Conservation (phyloP, 2,797 vertebrate species). For the Pseudocheirus occidentalis region DNA sequence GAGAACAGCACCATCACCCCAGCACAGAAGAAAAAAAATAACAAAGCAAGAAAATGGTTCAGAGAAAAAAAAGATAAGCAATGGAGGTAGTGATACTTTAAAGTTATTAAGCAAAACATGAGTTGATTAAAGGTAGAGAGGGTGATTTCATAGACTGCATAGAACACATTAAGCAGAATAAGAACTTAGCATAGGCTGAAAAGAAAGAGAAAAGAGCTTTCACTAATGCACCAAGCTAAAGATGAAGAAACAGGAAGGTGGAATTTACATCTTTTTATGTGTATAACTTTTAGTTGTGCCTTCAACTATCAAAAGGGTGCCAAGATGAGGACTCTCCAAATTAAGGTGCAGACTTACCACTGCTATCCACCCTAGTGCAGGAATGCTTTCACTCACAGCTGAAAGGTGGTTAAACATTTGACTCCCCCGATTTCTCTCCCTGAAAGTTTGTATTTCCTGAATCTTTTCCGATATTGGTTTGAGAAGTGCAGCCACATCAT, state of each 20-base stretch:
- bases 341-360: constrained; percentile 88
- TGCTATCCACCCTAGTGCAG: constrained; percentile 97
- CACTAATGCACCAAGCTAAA: constrained; percentile 12
- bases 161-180: neutral
- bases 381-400: constrained; percentile 96
- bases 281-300: neutral
- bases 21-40: constrained; percentile 77
- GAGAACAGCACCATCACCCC: constrained; percentile 78
- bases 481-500: constrained; percentile 89
- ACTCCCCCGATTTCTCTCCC: constrained; percentile 95
- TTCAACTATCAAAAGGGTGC: neutral
- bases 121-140: neutral
- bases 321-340: accelerated
- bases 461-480: constrained; percentile 97
- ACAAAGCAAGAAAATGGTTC: constrained; percentile 74
- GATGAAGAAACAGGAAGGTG: neutral
- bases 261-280: neutral
- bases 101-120: neutral
- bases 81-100: neutral
- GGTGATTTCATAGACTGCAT: neutral
- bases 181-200: neutral
- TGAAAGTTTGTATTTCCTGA: constrained; percentile 95
- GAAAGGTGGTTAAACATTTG: constrained; percentile 97
- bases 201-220: constrained; percentile 65
- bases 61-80: constrained; percentile 58